Evolutionary conservation across 2,888 invertebrate genomes (phyloP).

Genomic region (Ophioninae sp.): DNA sequence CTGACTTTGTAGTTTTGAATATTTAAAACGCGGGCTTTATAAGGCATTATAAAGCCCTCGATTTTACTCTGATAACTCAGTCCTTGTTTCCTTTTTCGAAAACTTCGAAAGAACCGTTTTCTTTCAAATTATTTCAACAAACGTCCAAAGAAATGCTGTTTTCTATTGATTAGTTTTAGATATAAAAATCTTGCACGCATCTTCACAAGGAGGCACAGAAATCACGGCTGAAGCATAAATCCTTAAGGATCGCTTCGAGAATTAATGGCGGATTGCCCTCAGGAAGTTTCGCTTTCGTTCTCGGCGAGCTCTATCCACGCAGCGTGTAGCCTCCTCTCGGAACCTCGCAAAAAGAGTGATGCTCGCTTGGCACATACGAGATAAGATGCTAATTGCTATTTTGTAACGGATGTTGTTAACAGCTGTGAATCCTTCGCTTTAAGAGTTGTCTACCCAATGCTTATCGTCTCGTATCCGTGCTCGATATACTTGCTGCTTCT

Average conservation of each 20-base stretch:
- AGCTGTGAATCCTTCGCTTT: conserved; percentile 37
- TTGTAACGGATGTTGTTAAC: conserved; percentile 55
- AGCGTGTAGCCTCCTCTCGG: conserved; percentile 32
- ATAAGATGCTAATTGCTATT: conserved; percentile 51
- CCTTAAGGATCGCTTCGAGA: neutral
- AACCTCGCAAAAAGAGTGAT: neutral
- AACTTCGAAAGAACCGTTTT: neutral
- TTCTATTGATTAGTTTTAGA: neutral
- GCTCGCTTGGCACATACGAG: conserved; percentile 14
- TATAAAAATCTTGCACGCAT: neutral
- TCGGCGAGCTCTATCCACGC: conserved; percentile 17
- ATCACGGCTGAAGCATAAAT: neutral
- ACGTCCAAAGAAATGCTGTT: neutral
- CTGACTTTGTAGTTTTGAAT: no score
- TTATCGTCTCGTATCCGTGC: conserved; percentile 38
- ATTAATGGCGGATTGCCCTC: conserved; percentile 34
- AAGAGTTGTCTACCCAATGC: conserved; percentile 25
- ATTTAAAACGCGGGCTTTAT: no score
- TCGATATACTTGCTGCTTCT: conserved; percentile 24
- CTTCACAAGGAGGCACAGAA: neutral
- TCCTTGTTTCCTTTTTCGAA: neutral
- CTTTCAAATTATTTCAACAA: neutral
- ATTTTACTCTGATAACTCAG: no score
- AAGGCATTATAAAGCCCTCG: no score
- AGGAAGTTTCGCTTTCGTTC: conserved; percentile 55